Evolutionary conservation across 1,140 invertebrate genomes (phyloP).

Genomic region (Rhyacophila brunnea): DNA sequence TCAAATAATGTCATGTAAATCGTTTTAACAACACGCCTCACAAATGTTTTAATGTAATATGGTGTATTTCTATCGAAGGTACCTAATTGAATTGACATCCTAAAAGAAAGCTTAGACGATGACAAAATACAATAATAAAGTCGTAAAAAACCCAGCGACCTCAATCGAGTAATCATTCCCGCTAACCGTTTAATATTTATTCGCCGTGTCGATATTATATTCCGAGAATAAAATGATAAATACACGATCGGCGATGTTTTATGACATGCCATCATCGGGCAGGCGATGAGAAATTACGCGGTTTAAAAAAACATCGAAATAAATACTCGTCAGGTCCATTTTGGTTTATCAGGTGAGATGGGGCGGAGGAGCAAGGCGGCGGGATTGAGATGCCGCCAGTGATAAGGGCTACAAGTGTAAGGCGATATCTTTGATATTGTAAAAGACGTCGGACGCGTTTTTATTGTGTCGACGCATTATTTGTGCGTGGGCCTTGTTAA

Average conservation of each 20-base stretch:
- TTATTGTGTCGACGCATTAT: background rate
- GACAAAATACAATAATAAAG: no score
- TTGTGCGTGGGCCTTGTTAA: no score
- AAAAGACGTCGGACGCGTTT: conserved; percentile 21
- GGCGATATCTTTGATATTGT: conserved; percentile 27
- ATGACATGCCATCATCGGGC: conserved; percentile 3
- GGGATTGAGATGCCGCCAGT: conserved; percentile 19
- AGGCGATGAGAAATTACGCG: conserved; percentile 4
- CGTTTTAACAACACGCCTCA: no score
- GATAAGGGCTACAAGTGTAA: conserved; percentile 30
- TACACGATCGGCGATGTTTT: background rate
- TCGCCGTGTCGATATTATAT: no score
- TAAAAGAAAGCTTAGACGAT: no score
- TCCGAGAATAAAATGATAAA: conserved; percentile 7
- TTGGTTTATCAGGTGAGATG: conserved; percentile 2
- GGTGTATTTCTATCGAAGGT: no score
- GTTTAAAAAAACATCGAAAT: conserved; percentile 5
- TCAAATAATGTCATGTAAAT: no score
- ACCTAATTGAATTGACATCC: no score
- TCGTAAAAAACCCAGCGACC: no score
- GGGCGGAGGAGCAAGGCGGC: background rate
- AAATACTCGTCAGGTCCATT: conserved; percentile 4
- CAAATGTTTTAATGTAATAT: no score
- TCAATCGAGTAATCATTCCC: no score
- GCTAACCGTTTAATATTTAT: no score